These are phyloP conservation scores for Heliangelus exortis DNA, from an alignment of 2,797 vertebrate genomes.

Conservation along the genomic window DNA sequence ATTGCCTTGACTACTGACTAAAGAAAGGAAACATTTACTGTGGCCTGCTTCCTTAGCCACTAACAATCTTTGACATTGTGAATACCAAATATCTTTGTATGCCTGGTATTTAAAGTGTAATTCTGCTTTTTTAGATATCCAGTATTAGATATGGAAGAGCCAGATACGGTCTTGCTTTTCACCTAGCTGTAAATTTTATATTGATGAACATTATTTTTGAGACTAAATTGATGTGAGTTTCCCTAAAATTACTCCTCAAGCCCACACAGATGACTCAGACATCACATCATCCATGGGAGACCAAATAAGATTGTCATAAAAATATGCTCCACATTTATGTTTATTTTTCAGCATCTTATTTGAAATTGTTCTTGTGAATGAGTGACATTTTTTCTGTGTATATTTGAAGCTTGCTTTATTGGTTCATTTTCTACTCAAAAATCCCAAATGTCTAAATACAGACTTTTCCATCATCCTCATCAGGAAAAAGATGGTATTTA, in stretches of 20 bases:
- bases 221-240: slow-evolving; percentile 29
- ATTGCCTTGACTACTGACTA: not conserved
- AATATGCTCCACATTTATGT: slow-evolving; percentile 28
- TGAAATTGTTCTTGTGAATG: slow-evolving; percentile 45
- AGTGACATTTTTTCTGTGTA: not conserved
- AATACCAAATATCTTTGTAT: not conserved
- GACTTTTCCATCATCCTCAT: not conserved
- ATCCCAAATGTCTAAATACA: not conserved
- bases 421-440: slow-evolving; percentile 32
- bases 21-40: not conserved
- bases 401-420: slow-evolving; percentile 26
- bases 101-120: not conserved
- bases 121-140: not conserved
- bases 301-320: slow-evolving; percentile 62
- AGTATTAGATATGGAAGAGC: not conserved
- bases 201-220: slow-evolving; percentile 16
- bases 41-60: not conserved
- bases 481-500: not conserved
- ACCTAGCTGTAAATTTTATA: not conserved
- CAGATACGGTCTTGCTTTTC: not conserved
- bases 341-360: slow-evolving; percentile 43
- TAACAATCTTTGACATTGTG: not conserved
- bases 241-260: slow-evolving; percentile 45
- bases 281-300: slow-evolving; percentile 25
- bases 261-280: slow-evolving; percentile 67